Evolutionary conservation across 2,113 vertebrate species (phyloP), one percentile per base, ranked within the genome.

Genomic region (Tautogolabrus adspersus): DNA sequence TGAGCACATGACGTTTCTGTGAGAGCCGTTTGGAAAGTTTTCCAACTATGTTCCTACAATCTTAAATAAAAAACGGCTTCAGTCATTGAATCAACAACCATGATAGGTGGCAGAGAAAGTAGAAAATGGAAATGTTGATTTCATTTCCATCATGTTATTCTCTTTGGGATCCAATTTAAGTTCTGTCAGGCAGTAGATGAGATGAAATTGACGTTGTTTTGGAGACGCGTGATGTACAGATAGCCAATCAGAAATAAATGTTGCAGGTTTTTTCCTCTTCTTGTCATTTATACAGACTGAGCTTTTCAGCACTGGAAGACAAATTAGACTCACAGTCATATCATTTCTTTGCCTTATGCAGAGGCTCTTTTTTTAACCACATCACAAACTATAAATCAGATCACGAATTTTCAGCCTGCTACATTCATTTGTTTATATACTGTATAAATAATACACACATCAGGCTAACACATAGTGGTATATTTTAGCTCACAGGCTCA

Each of bases 131-230:
- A 79, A 77, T 81, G 79, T 70, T 89, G 66, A 84, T 85, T 87
- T 81, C 21, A 76, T 84, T 81, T 83, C 54, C 77, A 60, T 86
- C 77, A 68, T 79, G 64, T 88, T 75, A 73, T 86, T 85, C 68
- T 70, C 72, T 86, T 85, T 85, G 74, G 75, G 61, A 89, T 84
- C 80, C 70, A 93, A 90, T 92, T 91, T 92, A 90, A 75, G 78
- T 90, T 88, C 86, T 91, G 91, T 91, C 85, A 88, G 77, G 79
- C 70, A 83, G 62, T 51, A 77, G 76, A 91, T 89, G 86, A 89
- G 85, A 90, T 88, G 83, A 86, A 88, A 88, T 80, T 86, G 81
- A 85, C 66, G 44, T 87, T 89, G 63, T 89, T 82, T 82, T 87
- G 77, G 89, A 77, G 75, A 81, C 49, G 46, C 6, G 26, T 69